Evolutionary conservation across 2,888 invertebrate genomes (phyloP), one percentile per base, ranked within the genome.

Genomic region (Netelia melanura): DNA sequence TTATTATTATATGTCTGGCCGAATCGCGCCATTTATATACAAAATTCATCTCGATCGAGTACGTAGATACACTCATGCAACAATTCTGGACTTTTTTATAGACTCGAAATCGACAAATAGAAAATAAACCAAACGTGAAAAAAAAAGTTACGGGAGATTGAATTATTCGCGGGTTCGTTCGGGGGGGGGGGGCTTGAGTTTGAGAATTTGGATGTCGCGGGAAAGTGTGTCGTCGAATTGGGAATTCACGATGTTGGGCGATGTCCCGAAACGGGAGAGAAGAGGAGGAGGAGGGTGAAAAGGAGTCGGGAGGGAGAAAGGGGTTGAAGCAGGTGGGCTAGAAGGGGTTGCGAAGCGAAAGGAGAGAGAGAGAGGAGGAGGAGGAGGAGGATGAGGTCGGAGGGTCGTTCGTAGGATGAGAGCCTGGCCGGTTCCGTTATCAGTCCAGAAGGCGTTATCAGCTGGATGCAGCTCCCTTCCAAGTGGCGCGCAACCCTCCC

Each of bases 381-480:
- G 17, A 17, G 17, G 67, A 56, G 79, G 43, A 58, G 67, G 58
- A 38, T 65, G 87, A 76, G 82, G 74, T 81, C 68, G 77, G 78
- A 74, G 82, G 86, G 83, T 86, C 86, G 86, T 86, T 88, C 86
- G 88, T 88, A 87, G 90, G 85, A 76, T 89, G 91, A 90, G 91
- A 91, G 92, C 91, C 92, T 92, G 93, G 92, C 90, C 91, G 90
- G 92, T 90, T 90, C 89, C 74, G 91, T 93, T 93, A 93, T 93
- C 93, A 91, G 92, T 88, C 89, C 87, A 89, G 90, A 91, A 91
- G 88, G 87, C 86, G 91, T 93, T 93, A 93, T 93, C 93, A 92
- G 92, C 91, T 92, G 91, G 89, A 92, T 93, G 93, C 93, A 93
- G 93, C 92, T 90, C 90, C 91, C 93, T 90, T 88, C 91, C 88